phyloP scores from a whole-genome alignment of 1,140 invertebrate species.

The Geopemphigus sp. region DNA sequence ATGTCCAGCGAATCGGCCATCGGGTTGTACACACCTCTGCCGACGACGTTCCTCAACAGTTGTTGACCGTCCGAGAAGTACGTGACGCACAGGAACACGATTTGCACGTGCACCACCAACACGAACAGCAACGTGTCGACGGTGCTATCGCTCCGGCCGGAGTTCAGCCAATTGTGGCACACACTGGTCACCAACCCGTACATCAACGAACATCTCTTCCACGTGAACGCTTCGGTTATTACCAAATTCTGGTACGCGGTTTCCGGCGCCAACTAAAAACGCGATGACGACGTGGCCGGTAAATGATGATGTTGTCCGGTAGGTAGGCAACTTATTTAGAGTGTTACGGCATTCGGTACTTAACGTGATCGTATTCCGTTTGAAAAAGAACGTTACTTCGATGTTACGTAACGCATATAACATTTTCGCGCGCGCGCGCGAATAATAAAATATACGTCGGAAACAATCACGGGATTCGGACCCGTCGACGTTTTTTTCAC shows the following conservation, averaged over 20 bases:
- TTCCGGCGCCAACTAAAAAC: neutral
- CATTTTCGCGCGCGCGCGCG: too few species aligned
- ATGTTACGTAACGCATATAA: too few species aligned
- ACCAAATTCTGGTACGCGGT: neutral
- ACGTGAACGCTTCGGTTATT: neutral
- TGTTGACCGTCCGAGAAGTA: constrained; percentile 36
- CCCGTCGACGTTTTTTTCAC: too few species aligned
- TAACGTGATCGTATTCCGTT: too few species aligned
- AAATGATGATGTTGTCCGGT: too few species aligned
- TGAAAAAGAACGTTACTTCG: too few species aligned
- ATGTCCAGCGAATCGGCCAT: constrained; percentile 24
- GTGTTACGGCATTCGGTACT: too few species aligned
- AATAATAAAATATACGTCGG: too few species aligned
- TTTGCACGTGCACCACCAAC: constrained; percentile 22
- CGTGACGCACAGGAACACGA: constrained; percentile 16
- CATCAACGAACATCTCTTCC: constrained; percentile 16
- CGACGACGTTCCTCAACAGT: neutral
- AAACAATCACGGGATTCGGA: too few species aligned
- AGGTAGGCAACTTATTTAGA: too few species aligned
- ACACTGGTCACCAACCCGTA: neutral
- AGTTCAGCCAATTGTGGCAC: constrained; percentile 27
- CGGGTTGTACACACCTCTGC: constrained; percentile 6
- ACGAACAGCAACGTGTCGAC: constrained; percentile 5
- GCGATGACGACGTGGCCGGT: too few species aligned
- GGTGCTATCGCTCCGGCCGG: neutral